phyloP scores from a whole-genome alignment of 2,113 vertebrate genomes.

The Aegithalos caudatus region DNA sequence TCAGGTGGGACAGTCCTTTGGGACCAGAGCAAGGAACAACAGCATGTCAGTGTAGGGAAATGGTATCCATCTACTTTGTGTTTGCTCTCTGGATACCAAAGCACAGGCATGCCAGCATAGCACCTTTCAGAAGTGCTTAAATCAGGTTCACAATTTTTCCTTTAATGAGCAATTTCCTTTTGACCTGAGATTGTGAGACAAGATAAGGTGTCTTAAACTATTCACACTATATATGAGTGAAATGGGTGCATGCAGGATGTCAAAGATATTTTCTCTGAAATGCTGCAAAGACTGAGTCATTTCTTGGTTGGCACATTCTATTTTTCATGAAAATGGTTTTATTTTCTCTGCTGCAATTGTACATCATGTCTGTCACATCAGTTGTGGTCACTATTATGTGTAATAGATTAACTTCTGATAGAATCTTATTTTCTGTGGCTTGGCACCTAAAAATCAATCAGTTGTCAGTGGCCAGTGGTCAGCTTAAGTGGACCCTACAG shows the following conservation, averaged over 20 bases:
- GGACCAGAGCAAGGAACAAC: neutral
- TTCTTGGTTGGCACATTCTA: neutral
- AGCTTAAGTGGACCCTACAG: neutral
- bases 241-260: neutral
- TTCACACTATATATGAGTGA: neutral
- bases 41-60: neutral
- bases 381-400: neutral
- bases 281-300: neutral
- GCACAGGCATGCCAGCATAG: neutral
- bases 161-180: neutral
- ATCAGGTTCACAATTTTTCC: neutral
- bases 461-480: neutral
- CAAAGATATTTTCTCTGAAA: neutral
- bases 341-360: neutral
- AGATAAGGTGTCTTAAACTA: neutral
- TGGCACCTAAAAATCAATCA: neutral
- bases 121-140: neutral
- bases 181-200: neutral
- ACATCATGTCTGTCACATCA: neutral
- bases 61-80: neutral
- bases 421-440: neutral
- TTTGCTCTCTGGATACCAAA: neutral
- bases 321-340: neutral
- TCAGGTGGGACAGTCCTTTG: neutral
- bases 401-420: neutral